Percentiles rank a stretch among this genome's conserved stretches.
phyloP scores from a whole-genome alignment of 2,797 vertebrate species.

The Esox lucius region DNA sequence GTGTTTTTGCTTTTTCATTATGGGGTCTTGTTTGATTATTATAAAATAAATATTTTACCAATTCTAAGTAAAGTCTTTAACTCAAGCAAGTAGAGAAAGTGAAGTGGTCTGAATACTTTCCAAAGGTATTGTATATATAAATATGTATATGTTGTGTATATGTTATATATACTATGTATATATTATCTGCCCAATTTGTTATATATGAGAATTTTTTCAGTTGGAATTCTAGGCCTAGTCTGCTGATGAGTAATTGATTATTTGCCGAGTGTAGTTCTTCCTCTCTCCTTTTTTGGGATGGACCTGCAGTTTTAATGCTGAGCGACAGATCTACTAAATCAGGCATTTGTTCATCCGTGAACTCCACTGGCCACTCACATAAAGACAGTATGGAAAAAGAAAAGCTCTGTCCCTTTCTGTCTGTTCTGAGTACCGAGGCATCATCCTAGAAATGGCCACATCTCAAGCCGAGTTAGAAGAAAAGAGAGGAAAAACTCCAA shows the following conservation, averaged over 20 bases:
- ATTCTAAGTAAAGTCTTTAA: constrained; percentile 1
- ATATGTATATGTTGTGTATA: too few relatives aligned
- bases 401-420: constrained; percentile 2
- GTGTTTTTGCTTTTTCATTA: too few relatives aligned
- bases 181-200: too few relatives aligned
- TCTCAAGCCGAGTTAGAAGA: constrained; percentile 15
- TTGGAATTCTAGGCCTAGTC: constrained; percentile 11
- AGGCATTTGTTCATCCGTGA: constrained; percentile 42
- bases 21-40: too few relatives aligned
- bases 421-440: background rate
- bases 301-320: constrained; percentile 44
- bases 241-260: constrained; percentile 50
- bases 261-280: constrained; percentile 21
- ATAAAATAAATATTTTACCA: constrained; percentile 10
- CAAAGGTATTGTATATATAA: too few relatives aligned
- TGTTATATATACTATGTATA: too few relatives aligned
- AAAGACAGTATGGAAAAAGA: constrained; percentile 25
- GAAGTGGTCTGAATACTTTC: too few relatives aligned
- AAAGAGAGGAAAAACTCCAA: constrained; percentile 22
- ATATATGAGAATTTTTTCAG: too few relatives aligned
- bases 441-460: constrained; percentile 13
- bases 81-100: too few relatives aligned
- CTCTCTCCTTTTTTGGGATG: constrained; percentile 22
- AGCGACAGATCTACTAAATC: constrained; percentile 46
- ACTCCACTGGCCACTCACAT: constrained; percentile 31